phyloP scores from a whole-genome alignment of 2,888 invertebrate species.

The Aporophyla lueneburgensis region DNA sequence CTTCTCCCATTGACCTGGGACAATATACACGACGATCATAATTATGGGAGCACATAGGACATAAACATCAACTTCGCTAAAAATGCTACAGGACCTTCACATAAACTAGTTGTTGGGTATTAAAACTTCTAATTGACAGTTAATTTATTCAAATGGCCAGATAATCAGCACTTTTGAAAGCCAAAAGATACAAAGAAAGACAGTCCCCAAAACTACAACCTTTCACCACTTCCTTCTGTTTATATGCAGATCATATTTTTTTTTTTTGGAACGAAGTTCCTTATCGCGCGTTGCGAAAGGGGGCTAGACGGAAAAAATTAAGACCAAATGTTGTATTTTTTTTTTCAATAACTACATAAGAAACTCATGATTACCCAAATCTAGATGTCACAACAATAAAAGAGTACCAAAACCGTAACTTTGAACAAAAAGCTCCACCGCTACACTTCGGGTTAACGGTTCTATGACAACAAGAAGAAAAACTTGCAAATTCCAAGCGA shows the following conservation, averaged over 20 bases:
- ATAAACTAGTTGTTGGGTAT: neutral
- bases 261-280: too few relatives aligned
- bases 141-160: neutral
- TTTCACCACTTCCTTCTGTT: neutral
- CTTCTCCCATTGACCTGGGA: slow-evolving; percentile 96
- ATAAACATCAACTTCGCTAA: neutral
- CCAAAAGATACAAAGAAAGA: too few relatives aligned
- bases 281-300: too few relatives aligned
- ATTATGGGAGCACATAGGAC: neutral
- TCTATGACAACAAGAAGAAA: slow-evolving; percentile 33
- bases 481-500: neutral
- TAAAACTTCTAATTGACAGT: neutral
- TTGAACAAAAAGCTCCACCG: slow-evolving; percentile 26
- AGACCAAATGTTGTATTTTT: too few relatives aligned
- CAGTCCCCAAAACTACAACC: neutral
- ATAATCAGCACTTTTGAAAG: too few relatives aligned
- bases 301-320: too few relatives aligned
- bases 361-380: neutral
- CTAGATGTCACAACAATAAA: neutral
- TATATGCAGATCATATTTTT: neutral
- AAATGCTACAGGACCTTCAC: neutral
- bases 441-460: slow-evolving; percentile 43
- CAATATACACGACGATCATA: slow-evolving; percentile 31
- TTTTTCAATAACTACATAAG: neutral
- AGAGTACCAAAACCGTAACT: neutral